phyloP scores from a whole-genome alignment of 2,113 vertebrate genomes.

The Terrapene triunguis region DNA sequence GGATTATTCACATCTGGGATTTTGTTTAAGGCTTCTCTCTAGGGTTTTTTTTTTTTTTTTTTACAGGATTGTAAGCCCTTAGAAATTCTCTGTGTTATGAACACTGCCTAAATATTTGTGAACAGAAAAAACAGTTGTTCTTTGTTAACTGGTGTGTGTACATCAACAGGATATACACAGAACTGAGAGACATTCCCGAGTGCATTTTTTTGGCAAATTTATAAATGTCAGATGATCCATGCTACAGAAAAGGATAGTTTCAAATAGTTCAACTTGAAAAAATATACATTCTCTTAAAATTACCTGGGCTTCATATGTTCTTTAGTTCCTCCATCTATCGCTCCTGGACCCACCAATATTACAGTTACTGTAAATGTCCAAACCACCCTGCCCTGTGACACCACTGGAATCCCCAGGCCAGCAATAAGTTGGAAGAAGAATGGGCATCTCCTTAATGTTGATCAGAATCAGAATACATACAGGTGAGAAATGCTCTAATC shows the following conservation, averaged over 20 bases:
- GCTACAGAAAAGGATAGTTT: background rate
- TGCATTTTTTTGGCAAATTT: background rate
- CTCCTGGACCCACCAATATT: conserved; percentile 83
- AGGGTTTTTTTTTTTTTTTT: background rate
- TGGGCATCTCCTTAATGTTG: conserved; percentile 84
- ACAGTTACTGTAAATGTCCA: conserved; percentile 93
- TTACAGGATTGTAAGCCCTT: background rate
- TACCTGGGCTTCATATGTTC: conserved; percentile 32
- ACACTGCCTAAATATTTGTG: background rate
- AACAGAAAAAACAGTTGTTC: background rate
- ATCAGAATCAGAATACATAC: conserved; percentile 96
- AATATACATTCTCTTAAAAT: background rate
- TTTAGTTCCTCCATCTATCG: conserved; percentile 89
- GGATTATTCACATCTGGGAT: background rate
- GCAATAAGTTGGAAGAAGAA: conserved; percentile 90
- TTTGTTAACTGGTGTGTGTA: background rate
- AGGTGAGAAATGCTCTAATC: conserved; percentile 80
- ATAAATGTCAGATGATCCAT: background rate
- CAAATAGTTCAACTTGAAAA: background rate
- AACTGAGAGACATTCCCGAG: background rate
- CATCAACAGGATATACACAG: background rate
- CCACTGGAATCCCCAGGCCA: conserved; percentile 92
- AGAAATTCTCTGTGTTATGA: background rate
- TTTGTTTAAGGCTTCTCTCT: background rate
- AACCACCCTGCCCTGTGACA: conserved; percentile 92